Base-by-base conservation (phyloP, 2,797 vertebrate genomes). In the Leptatherina wallacei region DNA sequence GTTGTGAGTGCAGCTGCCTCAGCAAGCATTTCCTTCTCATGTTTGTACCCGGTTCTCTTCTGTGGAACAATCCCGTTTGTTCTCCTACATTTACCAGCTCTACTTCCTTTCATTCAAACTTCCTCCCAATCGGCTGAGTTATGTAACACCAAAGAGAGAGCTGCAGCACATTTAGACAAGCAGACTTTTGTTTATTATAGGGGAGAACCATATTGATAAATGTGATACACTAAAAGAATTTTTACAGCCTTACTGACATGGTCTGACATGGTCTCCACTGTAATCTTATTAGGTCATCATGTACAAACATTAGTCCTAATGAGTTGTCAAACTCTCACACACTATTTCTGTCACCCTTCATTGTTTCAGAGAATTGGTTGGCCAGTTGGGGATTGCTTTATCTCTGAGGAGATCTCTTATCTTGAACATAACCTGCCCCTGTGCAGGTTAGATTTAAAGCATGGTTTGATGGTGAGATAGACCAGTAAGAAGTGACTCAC, bases 1-100 rank as follows among this genome's bases (percentile, higher is more conserved):
- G 40, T 64, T 69, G 54, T 84, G 65, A 61, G 38, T 68, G 56
- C 57, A 1, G 40, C 42, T 4, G 1, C 51, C 71, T 68, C n/a
- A 56, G 27, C 3, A 0, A 38, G 29, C 13, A 7, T 49, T 47
- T 44, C 51, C 30, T 61, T 61, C 6, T 40, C 33, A 54, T 47
- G 51, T 65, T 61, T 72, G 36, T 47, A 3, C 13, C 29, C 22
- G 5, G 12, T 36, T 35, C 61, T 22, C 5, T 14, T 51, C 47
- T 51, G 47, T 22, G 47, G 9, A 24, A 7, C 29, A 18, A 1
- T 47, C 42, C 6, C 4, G 42, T 20, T 59, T 24, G 0, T 52
- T 60, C 71, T 81, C 35, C 9, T n/a, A 65, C 13, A 59, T 47
- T 30, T 16, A 11, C 24, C 3, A 13, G 24, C 51, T 66, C 52